These are phyloP conservation scores for Cyaniris semiargus DNA, from an alignment of 2,888 invertebrate species.

Conservation along the genomic window DNA sequence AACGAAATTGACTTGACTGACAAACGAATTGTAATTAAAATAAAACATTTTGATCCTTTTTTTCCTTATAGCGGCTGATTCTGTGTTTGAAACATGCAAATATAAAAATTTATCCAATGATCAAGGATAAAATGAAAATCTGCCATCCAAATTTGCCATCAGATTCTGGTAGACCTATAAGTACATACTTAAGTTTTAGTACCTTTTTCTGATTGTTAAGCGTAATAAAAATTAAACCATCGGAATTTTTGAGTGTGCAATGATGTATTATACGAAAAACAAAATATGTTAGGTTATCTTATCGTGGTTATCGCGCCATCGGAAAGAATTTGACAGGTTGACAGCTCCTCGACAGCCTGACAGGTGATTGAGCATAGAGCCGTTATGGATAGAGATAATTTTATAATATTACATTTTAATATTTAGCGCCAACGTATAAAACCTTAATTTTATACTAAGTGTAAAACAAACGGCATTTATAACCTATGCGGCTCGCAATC, in stretches of 20 bases:
- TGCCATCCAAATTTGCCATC: no score
- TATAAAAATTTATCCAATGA: no score
- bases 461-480: not conserved
- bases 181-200: no score
- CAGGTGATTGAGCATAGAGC: constrained; percentile 50
- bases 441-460: not conserved
- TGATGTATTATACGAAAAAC: constrained; percentile 25
- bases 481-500: not conserved
- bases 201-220: not conserved
- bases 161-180: no score
- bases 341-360: constrained; percentile 64
- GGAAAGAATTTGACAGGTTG: constrained; percentile 59
- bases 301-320: constrained; percentile 49
- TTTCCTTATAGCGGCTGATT: no score
- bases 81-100: no score
- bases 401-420: not conserved
- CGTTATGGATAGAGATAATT: constrained; percentile 17
- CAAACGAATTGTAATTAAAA: no score
- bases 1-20: no score
- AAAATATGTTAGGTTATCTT: constrained; percentile 29
- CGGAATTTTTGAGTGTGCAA: constrained; percentile 17
- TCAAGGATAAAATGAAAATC: no score
- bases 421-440: not conserved
- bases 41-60: no score
- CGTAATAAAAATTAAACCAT: constrained; percentile 7